phyloP scores from a whole-genome alignment of 2,113 vertebrate genomes.

The Alectura lathami region DNA sequence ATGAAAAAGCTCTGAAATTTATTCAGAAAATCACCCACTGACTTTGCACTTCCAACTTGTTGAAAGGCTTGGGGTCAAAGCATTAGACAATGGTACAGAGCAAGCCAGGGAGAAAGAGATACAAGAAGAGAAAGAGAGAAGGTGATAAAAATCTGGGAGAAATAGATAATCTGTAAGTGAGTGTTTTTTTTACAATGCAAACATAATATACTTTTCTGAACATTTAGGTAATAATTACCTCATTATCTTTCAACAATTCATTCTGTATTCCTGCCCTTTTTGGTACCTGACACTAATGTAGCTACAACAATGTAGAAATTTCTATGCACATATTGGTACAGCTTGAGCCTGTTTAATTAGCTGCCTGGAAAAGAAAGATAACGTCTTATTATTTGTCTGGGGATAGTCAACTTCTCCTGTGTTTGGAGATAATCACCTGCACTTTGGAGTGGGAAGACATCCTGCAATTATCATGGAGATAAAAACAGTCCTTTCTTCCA shows the following conservation, averaged over 20 bases:
- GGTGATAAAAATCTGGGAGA: not conserved
- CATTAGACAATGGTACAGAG: not conserved
- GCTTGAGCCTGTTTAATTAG: conserved; percentile 43
- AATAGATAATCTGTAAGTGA: not conserved
- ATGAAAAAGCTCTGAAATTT: not conserved
- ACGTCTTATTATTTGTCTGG: conserved; percentile 34
- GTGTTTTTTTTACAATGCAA: conserved; percentile 24
- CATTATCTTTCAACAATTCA: conserved; percentile 21
- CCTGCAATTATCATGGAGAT: not conserved
- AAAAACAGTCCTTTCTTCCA: conserved; percentile 5
- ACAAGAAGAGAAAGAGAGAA: not conserved
- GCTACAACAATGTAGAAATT: conserved; percentile 23
- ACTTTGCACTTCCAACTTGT: not conserved
- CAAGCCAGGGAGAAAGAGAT: not conserved
- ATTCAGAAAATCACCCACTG: not conserved
- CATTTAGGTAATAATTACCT: conserved; percentile 51
- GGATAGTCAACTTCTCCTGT: conserved; percentile 18
- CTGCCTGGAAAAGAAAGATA: conserved; percentile 46
- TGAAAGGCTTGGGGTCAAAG: not conserved
- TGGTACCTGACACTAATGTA: conserved; percentile 38
- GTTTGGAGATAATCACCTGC: conserved; percentile 52
- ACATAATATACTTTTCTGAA: not conserved
- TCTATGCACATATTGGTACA: not conserved
- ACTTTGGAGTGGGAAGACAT: conserved; percentile 6
- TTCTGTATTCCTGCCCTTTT: conserved; percentile 20